These are phyloP conservation scores for Podabrus alpinus DNA, from an alignment of 2,888 invertebrate species.

Conservation along the genomic window DNA sequence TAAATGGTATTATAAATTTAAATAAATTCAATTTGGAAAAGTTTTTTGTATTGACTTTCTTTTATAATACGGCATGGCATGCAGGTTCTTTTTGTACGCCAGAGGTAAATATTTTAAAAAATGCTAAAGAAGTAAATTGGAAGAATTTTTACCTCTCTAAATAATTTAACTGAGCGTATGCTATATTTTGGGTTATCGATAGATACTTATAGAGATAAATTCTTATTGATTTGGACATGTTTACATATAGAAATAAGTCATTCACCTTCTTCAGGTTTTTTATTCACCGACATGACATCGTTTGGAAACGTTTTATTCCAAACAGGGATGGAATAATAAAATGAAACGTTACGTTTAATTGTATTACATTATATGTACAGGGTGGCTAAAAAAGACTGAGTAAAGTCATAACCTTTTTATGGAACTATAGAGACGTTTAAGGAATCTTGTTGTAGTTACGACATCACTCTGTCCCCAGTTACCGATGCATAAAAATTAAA, in stretches of 20 bases:
- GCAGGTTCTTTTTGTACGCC: neutral
- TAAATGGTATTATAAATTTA: neutral
- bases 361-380: too few relatives aligned
- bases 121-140: neutral
- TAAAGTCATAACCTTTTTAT: too few relatives aligned
- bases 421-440: too few relatives aligned
- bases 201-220: neutral
- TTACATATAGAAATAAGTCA: neutral
- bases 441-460: too few relatives aligned
- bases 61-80: neutral
- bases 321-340: too few relatives aligned
- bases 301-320: neutral
- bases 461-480: too few relatives aligned
- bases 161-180: neutral
- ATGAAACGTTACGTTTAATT: too few relatives aligned
- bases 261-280: neutral
- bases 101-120: neutral
- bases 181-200: neutral
- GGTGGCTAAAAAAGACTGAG: too few relatives aligned
- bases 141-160: neutral
- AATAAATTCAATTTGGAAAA: neutral
- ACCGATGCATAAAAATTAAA: too few relatives aligned
- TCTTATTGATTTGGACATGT: neutral
- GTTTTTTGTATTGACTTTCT: neutral
- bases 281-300: neutral